Evolutionary conservation across 2,888 invertebrate species (phyloP).

Genomic region (Xylota segnis): DNA sequence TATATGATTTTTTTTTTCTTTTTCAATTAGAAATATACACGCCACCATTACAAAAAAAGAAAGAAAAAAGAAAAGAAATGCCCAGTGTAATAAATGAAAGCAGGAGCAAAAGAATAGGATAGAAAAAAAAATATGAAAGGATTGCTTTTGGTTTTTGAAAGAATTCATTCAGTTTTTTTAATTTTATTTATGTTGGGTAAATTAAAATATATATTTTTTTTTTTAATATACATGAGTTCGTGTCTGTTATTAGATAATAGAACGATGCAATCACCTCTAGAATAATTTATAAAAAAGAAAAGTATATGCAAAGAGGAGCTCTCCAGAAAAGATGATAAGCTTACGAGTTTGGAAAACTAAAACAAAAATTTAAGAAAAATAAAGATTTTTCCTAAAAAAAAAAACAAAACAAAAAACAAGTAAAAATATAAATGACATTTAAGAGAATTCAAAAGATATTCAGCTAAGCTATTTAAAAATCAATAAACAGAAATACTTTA

Average conservation of each 20-base stretch:
- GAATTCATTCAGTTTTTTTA: conserved; percentile 34
- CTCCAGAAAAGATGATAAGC: conserved; percentile 43
- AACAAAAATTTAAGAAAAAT: conserved; percentile 20
- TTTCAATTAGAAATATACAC: conserved; percentile 43
- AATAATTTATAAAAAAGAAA: conserved; percentile 50
- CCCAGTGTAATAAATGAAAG: conserved; percentile 47
- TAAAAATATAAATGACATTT: conserved; percentile 46
- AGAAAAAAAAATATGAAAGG: conserved; percentile 23
- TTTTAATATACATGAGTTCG: conserved; percentile 14
- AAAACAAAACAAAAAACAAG: too few relatives aligned
- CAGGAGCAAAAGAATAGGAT: conserved; percentile 17
- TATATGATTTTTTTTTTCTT: conserved; percentile 20
- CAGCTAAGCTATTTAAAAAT: conserved; percentile 60
- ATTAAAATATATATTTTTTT: conserved; percentile 12
- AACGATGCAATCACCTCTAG: conserved; percentile 49
- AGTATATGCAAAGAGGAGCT: conserved; percentile 28
- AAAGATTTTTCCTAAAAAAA: conserved; percentile 79
- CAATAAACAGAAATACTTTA: conserved; percentile 11
- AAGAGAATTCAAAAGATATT: conserved; percentile 54
- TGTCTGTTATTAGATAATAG: conserved; percentile 25
- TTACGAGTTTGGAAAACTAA: conserved; percentile 24
- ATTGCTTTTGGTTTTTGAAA: conserved; percentile 57
- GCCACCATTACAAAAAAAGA: conserved; percentile 23
- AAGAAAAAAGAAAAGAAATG: conserved; percentile 10
- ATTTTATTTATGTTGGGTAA: conserved; percentile 13